Evolutionary conservation across 2,888 invertebrate species (phyloP).

Genomic region (Pollenia angustigena): DNA sequence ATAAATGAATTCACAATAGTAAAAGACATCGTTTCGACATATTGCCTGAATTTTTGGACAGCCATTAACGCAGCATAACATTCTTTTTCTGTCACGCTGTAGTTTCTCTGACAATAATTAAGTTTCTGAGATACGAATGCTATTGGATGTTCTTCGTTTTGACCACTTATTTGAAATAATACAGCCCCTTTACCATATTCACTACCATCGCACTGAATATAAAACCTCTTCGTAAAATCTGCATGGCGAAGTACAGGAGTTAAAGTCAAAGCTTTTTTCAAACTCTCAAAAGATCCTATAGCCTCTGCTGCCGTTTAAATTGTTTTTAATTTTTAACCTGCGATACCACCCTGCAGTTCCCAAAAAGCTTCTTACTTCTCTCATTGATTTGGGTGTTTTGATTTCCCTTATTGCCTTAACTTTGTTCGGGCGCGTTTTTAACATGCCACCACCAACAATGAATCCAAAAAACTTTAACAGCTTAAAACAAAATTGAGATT

Average conservation of each 20-base stretch:
- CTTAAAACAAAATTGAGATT: too few species aligned
- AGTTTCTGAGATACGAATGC: conserved; percentile 65
- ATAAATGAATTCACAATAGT: conserved; percentile 52
- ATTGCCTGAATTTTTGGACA: too few species aligned
- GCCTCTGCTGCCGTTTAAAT: too few species aligned
- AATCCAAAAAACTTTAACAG: not conserved
- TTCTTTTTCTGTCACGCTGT: too few species aligned
- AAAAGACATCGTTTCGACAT: conserved; percentile 51
- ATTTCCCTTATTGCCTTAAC: not conserved
- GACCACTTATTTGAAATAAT: conserved; percentile 42
- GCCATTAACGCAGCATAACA: too few species aligned
- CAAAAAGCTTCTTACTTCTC: too few species aligned
- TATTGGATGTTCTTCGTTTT: conserved; percentile 53
- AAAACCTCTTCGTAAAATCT: conserved; percentile 4
- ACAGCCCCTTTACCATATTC: conserved; percentile 54
- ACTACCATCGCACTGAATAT: not conserved
- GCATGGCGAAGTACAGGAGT: not conserved
- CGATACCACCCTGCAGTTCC: too few species aligned
- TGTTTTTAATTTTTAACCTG: too few species aligned
- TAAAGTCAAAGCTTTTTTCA: too few species aligned
- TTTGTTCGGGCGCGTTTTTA: not conserved
- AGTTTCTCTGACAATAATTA: conserved; percentile 60
- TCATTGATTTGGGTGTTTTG: not conserved
- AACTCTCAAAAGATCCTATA: too few species aligned
- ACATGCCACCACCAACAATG: not conserved